Evolutionary conservation across 2,797 vertebrate species (phyloP).

Genomic region (Sparus aurata): DNA sequence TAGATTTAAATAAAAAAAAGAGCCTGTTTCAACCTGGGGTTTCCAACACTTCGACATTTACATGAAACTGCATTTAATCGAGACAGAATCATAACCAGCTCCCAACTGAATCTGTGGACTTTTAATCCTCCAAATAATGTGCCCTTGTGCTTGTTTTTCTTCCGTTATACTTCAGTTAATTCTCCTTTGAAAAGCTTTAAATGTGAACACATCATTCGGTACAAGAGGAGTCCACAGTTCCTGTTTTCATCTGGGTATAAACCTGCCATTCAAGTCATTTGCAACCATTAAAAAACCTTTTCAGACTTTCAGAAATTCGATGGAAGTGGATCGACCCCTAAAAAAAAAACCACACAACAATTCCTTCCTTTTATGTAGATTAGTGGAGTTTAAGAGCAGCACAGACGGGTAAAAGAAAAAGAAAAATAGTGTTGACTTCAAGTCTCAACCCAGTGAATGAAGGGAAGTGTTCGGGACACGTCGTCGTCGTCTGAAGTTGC

Average conservation of each 20-base stretch:
- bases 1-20: slow-evolving; percentile 65
- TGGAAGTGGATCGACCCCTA: slow-evolving; percentile 6
- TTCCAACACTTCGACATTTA: slow-evolving; percentile 19
- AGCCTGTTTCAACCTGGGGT: slow-evolving; percentile 32
- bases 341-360: not conserved
- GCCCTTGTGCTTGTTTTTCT: slow-evolving; percentile 46
- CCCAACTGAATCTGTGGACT: slow-evolving; percentile 30
- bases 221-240: slow-evolving; percentile 25
- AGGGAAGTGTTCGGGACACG: not conserved
- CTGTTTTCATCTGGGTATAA: not conserved
- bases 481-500: slow-evolving; percentile 1
- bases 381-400: slow-evolving; percentile 54
- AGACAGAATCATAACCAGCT: slow-evolving; percentile 11
- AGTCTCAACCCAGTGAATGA: slow-evolving; percentile 4
- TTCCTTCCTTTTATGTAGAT: slow-evolving; percentile 1
- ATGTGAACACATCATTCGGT: slow-evolving; percentile 27
- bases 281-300: not conserved
- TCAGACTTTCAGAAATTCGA: not conserved
- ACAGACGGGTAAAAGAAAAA: slow-evolving; percentile 8
- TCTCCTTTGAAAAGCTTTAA: slow-evolving; percentile 2
- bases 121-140: not conserved
- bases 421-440: slow-evolving; percentile 35
- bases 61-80: slow-evolving; percentile 7
- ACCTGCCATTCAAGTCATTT: slow-evolving; percentile 25
- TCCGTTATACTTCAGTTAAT: not conserved